Conservation (phyloP, 1,140 invertebrate genomes). For the Latrodectus geometricus region DNA sequence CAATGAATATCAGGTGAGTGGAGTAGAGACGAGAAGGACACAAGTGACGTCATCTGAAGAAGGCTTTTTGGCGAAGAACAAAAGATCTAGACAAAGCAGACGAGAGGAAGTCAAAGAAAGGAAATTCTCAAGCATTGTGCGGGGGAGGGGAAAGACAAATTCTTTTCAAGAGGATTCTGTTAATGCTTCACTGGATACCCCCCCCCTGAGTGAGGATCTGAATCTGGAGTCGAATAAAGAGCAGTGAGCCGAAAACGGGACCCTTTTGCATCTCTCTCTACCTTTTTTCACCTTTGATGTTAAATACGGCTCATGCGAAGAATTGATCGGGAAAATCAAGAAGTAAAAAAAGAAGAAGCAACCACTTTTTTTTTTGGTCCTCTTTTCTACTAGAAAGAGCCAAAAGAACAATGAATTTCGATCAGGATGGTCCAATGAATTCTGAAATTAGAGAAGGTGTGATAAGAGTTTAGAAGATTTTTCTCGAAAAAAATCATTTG, state of each 20-base stretch:
- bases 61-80: slow-evolving; percentile 27
- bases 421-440: background rate
- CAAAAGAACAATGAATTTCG: background rate
- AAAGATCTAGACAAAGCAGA: slow-evolving; percentile 31
- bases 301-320: background rate
- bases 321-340: background rate
- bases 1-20: background rate
- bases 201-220: slow-evolving; percentile 49
- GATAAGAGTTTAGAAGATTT: too few relatives aligned
- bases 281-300: background rate
- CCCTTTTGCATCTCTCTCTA: background rate
- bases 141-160: slow-evolving; percentile 55
- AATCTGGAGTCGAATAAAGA: slow-evolving; percentile 34
- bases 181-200: slow-evolving; percentile 33
- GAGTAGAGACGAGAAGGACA: slow-evolving; percentile 16
- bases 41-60: slow-evolving; percentile 16
- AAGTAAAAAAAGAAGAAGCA: background rate
- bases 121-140: slow-evolving; percentile 53
- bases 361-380: background rate
- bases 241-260: slow-evolving; percentile 42
- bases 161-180: slow-evolving; percentile 42
- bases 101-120: slow-evolving; percentile 48
- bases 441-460: too few relatives aligned
- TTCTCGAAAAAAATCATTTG: too few relatives aligned
- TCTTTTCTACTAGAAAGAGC: background rate